Conservation (phyloP, 2,888 invertebrate species). For the Stenodera caucasica region DNA sequence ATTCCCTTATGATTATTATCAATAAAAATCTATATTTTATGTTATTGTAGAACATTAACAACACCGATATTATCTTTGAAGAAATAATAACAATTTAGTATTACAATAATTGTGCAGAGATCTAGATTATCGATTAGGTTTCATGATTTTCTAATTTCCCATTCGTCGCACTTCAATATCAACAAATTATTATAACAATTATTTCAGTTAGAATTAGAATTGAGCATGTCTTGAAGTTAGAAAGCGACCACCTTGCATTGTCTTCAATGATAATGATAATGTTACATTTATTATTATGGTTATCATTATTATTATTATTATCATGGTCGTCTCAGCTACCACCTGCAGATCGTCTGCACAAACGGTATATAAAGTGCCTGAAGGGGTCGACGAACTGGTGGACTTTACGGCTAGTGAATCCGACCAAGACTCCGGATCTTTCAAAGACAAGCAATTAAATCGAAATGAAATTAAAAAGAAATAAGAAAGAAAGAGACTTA, state of each 20-base stretch:
- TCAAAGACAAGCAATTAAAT: slow-evolving; percentile 4
- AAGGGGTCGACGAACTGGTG: slow-evolving; percentile 37
- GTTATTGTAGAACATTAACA: background rate
- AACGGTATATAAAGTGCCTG: slow-evolving; percentile 34
- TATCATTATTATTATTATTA: slow-evolving; percentile 15
- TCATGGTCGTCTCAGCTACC: slow-evolving; percentile 26
- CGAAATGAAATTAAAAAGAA: background rate
- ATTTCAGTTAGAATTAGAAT: no score
- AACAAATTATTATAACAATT: background rate
- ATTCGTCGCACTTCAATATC: background rate
- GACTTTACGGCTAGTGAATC: slow-evolving; percentile 34
- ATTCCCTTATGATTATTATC: background rate
- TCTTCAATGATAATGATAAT: background rate
- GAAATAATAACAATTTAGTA: no score
- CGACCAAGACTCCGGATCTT: slow-evolving; percentile 13
- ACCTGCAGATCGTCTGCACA: slow-evolving; percentile 43
- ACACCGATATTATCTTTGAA: background rate
- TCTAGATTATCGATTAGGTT: no score
- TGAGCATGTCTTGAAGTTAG: no score
- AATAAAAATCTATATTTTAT: background rate
- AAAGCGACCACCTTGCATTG: background rate
- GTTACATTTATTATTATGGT: background rate
- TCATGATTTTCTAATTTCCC: background rate
- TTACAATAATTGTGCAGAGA: no score
- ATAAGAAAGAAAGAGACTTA: background rate